phyloP scores from a whole-genome alignment of 2,113 vertebrate genomes.

The Oxyruncus cristatus region DNA sequence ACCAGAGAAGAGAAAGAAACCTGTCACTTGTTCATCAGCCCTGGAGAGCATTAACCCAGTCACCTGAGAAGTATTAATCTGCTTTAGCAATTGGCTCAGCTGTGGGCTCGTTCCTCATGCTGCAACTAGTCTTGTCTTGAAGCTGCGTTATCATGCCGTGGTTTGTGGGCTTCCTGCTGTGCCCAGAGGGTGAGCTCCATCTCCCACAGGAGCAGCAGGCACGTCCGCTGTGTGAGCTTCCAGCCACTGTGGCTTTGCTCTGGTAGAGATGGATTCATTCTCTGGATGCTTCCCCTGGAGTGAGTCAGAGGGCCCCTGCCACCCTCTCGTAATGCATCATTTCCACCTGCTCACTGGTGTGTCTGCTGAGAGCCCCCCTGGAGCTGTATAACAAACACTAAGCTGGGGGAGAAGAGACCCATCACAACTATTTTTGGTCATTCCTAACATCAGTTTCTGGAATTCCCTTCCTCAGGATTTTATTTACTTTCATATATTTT shows the following conservation, averaged over 20 bases:
- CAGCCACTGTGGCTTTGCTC: background rate
- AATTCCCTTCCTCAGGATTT: background rate
- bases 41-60: background rate
- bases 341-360: background rate
- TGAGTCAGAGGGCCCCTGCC: background rate
- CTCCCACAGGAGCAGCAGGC: background rate
- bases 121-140: background rate
- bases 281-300: background rate
- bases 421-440: background rate
- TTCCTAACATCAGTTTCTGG: background rate
- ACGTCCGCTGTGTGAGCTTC: background rate
- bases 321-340: background rate
- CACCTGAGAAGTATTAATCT: background rate
- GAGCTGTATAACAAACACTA: background rate
- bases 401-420: background rate
- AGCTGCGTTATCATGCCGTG: background rate
- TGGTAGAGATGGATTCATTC: background rate
- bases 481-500: background rate
- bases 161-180: background rate
- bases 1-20: background rate
- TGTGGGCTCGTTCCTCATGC: rapidly evolving
- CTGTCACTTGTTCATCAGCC: background rate
- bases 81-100: background rate
- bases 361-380: background rate
- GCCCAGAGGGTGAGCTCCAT: background rate